Base-by-base conservation (phyloP, 37 sponge, comb jelly and placozoan species). In the Ephydatia muelleri region DNA sequence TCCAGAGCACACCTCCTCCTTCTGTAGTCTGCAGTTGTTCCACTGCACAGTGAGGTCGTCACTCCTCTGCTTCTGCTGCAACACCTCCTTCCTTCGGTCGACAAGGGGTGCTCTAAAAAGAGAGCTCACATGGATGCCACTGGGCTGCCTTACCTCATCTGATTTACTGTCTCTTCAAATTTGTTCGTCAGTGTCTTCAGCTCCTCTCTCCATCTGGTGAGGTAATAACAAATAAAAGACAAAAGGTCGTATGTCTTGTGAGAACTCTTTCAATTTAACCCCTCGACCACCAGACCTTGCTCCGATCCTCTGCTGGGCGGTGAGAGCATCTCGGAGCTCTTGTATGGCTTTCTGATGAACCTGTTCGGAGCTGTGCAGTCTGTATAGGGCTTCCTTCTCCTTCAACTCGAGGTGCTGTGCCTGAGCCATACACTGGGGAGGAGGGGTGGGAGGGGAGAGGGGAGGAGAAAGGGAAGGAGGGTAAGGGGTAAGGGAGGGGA, bases 201-300 rank as follows among this genome's bases (percentile, higher is more conserved):
- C 85, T 96, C 96, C 40, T 85, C 92, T 33, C 81, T 88, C 91
- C 93, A 96, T 43, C 92, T 96, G 43, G 6, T 43, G 43, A 43
- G 43, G 43, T 43, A 3, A 43, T 3, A n/a, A 65, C 8, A 70
- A 11, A 11, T 19, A 70, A 27, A 70, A 72, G 3, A 67, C 4
- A 47, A 27, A 34, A 12, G 28, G 3, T 23, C 5, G 3, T 6
- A 43, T 6, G 6, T 43, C 43, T 43, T 43, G 43, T 6, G 6
- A 3, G 6, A 3, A 43, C 43, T 43, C 43, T 6, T 43, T 43
- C 3, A 43, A 3, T 6, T 9, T 6, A 3, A 43, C 6, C 43
- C 43, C 43, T 43, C 6, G 43, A 9, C 3, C 43, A 43, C 43
- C 43, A 43, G 43, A 92, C 93, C 73, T 92, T 22, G 83, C 39